Conservation (phyloP, 2,888 invertebrate genomes). For the Philaethria dido region DNA sequence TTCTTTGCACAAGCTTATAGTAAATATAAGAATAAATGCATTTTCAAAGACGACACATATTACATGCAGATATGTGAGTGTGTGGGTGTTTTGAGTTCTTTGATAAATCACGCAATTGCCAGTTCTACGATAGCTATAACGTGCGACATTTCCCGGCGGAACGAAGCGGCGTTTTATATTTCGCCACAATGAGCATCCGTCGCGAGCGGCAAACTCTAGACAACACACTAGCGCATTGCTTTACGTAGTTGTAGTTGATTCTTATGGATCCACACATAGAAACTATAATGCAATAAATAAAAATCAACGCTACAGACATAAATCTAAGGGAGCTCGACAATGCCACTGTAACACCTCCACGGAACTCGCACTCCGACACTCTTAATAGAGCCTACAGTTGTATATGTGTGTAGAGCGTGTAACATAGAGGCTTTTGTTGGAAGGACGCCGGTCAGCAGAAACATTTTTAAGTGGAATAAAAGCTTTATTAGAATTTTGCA, state of each 20-base stretch:
- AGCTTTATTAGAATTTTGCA: background rate
- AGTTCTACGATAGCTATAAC: constrained; percentile 27
- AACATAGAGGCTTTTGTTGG: constrained; percentile 8
- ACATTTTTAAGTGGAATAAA: background rate
- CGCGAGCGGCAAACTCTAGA: constrained; percentile 56
- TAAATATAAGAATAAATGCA: background rate
- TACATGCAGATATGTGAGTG: background rate
- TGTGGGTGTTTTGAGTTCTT: constrained; percentile 16
- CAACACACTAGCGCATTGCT: constrained; percentile 42
- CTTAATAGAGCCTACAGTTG: constrained; percentile 2
- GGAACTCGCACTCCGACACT: constrained; percentile 30
- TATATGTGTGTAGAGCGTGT: background rate
- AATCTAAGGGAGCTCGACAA: constrained; percentile 48
- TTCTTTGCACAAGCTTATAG: background rate
- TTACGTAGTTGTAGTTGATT: constrained; percentile 7
- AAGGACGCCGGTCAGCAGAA: background rate
- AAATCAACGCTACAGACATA: constrained; percentile 42
- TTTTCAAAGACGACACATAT: background rate
- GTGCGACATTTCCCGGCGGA: constrained; percentile 40
- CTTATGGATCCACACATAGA: constrained; percentile 21
- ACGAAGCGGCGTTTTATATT: constrained; percentile 41
- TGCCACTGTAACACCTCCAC: constrained; percentile 37
- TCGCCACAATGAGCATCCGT: constrained; percentile 55
- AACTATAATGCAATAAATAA: constrained; percentile 21
- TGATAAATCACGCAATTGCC: constrained; percentile 32